These are phyloP conservation scores for Hemaris fuciformis DNA, from an alignment of 2,888 invertebrate genomes.

Conservation along the genomic window DNA sequence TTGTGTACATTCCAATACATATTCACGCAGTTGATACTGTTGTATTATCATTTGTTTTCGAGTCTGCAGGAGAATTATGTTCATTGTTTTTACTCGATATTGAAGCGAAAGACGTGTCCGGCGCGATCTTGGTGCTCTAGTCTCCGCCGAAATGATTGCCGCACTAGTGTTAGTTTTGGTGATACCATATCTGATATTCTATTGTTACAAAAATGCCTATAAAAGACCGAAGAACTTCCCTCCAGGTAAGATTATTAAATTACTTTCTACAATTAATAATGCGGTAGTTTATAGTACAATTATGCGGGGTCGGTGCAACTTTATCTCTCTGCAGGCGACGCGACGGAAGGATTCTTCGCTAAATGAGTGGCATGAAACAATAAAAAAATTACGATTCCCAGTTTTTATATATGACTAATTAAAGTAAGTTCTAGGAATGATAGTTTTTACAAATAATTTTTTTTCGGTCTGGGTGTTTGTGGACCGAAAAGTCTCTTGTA, in stretches of 20 bases:
- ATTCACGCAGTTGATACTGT: neutral
- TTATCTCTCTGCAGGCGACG: too few species aligned
- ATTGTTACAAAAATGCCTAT: constrained; percentile 61
- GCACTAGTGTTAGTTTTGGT: neutral
- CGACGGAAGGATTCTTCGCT: too few species aligned
- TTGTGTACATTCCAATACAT: neutral
- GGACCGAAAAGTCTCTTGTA: too few species aligned
- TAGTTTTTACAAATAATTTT: too few species aligned
- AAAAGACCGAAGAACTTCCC: constrained; percentile 77
- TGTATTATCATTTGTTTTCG: neutral
- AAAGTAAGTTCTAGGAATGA: too few species aligned
- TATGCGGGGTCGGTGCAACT: neutral
- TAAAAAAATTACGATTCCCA: too few species aligned
- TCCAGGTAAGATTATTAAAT: constrained; percentile 71
- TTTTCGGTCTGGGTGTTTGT: too few species aligned
- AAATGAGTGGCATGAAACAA: too few species aligned
- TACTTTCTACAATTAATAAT: neutral
- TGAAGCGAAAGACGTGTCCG: neutral
- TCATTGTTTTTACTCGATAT: neutral
- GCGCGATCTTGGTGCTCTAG: neutral
- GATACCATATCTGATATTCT: constrained; percentile 46
- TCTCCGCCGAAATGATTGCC: neutral
- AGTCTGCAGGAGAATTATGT: neutral
- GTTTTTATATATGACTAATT: too few species aligned
- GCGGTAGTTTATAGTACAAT: too few species aligned